Percentiles rank a stretch among this genome's conserved stretches.
Evolutionary conservation across 2,888 invertebrate species (phyloP).

Genomic region (Stenolophus ochropezus): DNA sequence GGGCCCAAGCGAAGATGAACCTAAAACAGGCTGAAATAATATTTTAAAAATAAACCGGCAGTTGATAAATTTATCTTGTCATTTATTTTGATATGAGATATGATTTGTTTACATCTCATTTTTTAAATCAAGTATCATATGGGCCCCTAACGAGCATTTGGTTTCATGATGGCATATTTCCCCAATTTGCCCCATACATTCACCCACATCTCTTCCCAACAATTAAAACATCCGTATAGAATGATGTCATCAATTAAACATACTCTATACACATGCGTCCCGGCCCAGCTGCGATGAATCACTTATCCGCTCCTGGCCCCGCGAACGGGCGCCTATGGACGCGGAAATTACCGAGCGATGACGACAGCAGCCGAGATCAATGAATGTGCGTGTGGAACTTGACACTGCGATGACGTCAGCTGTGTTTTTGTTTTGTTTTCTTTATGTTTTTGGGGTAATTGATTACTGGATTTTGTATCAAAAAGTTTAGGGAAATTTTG

Average conservation of each 20-base stretch:
- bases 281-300: constrained; percentile 42
- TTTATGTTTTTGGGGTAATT: constrained; percentile 13
- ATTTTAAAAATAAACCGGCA: too few relatives aligned
- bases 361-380: not conserved
- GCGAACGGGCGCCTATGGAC: not conserved
- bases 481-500: constrained; percentile 10
- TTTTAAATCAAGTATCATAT: too few relatives aligned
- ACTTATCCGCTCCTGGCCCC: constrained; percentile 4
- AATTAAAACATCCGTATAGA: not conserved
- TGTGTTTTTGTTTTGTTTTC: constrained; percentile 15
- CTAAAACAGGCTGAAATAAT: too few relatives aligned
- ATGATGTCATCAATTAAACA: constrained; percentile 56
- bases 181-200: not conserved
- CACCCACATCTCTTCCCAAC: not conserved
- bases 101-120: too few relatives aligned
- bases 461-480: not conserved
- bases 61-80: too few relatives aligned
- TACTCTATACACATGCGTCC: constrained; percentile 9
- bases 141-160: too few relatives aligned
- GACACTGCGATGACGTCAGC: constrained; percentile 19
- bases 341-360: not conserved
- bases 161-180: not conserved
- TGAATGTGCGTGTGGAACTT: constrained; percentile 37
- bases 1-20: too few relatives aligned
- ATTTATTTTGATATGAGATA: too few relatives aligned